Evolutionary conservation across 2,888 invertebrate genomes (phyloP), one percentile per base, ranked within the genome.

Genomic region (Pristionchus maxplancki): DNA sequence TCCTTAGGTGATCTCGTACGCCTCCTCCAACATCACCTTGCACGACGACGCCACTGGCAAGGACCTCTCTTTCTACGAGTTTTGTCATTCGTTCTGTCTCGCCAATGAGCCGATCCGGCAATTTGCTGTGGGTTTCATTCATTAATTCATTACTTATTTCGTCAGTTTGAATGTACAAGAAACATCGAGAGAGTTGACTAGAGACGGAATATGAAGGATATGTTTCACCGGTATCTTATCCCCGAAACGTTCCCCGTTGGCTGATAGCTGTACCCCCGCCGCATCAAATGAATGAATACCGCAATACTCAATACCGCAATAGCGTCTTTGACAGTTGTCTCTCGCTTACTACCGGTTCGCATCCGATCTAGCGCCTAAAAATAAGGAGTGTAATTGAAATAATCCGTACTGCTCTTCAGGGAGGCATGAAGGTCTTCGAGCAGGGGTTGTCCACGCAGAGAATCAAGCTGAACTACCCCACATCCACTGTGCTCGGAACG

Each of bases 401-500:
- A n/a, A n/a, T n/a, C n/a, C n/a, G n/a, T n/a, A n/a, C n/a, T n/a
- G n/a, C 44, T 44, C 44, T 44, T 78, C 17, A 88, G 88, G 88
- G 88, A 15, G 81, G 88, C 20, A 53, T 88, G 78, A 78, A 81
- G 81, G 62, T 88, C n/a, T 62, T 58, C 40, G 58, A 78, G 20
- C 58, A 88, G 58, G 88, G 88, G 15, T 58, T 81, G 9, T n/a
- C 34, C 11, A 62, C 58, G 3, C 34, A 83, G 15, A 89, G 93
- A 5, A 89, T 93, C 83, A 90, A 91, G 20, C 91, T 94, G n/a
- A 90, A 89, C 58, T 94, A 94, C 86, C 94, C 94, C 13, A 91
- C 93, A 17, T 90, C 90, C 84, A 91, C 91, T 15, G 89, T 94
- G 64, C 93, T 93, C 82, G 93, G 93, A 31, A 90, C 92, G 31